Evolutionary conservation across 1,140 invertebrate species (phyloP).

Genomic region (Campoletis sonorensis): DNA sequence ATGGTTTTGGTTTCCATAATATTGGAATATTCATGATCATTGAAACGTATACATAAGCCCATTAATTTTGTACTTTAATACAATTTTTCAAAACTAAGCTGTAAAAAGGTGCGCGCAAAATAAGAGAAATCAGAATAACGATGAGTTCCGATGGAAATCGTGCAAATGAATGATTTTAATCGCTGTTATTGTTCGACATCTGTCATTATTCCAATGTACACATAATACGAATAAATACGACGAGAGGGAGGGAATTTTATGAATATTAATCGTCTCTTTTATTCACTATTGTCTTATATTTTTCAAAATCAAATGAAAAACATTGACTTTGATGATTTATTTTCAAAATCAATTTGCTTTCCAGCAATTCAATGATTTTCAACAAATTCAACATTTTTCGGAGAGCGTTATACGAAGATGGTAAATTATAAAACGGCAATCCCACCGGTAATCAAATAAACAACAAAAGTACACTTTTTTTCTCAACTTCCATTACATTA

Average conservation of each 20-base stretch:
- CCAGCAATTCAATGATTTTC: no score
- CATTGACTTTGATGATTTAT: neutral
- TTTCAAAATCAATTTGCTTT: no score
- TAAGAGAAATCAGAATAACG: neutral
- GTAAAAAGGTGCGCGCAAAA: neutral
- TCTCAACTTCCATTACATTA: constrained; percentile 55
- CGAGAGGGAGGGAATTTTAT: neutral
- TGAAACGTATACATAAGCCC: constrained; percentile 44
- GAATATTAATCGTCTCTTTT: neutral
- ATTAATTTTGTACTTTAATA: constrained; percentile 46
- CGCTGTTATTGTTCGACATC: neutral
- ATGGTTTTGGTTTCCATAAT: constrained; percentile 76
- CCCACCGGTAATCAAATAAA: constrained; percentile 1
- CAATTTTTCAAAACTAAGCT: constrained; percentile 19
- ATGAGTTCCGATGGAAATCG: neutral
- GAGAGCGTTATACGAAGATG: no score
- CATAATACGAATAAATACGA: constrained; percentile 1
- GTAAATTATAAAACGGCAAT: neutral
- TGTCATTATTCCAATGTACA: neutral
- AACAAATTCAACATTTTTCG: no score
- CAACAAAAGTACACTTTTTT: constrained; percentile 30
- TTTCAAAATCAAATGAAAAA: neutral
- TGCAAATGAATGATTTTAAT: neutral
- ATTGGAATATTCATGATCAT: constrained; percentile 28
- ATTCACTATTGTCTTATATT: neutral